Conservation (phyloP, 2,888 invertebrate genomes). For the Neelides folsomi region DNA sequence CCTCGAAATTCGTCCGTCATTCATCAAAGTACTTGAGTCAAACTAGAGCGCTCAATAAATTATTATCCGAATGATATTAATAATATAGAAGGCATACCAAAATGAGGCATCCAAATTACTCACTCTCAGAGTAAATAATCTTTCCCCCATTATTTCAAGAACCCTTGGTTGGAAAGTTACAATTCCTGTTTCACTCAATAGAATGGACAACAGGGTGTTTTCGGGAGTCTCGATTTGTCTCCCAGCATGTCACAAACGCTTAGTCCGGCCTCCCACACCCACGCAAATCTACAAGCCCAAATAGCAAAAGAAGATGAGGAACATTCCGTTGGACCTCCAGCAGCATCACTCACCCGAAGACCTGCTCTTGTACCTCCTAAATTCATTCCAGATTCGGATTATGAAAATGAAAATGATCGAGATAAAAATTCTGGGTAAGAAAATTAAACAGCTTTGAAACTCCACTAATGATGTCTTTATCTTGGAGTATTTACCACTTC, state of each 20-base stretch:
- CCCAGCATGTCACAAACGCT: conserved; percentile 29
- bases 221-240: conserved; percentile 27
- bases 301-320: conserved; percentile 33
- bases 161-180: too few species aligned
- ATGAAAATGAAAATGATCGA: conserved; percentile 31
- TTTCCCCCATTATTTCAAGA: too few species aligned
- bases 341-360: conserved; percentile 37
- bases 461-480: too few species aligned
- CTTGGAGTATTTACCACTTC: too few species aligned
- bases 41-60: too few species aligned
- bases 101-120: too few species aligned
- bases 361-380: conserved; percentile 40
- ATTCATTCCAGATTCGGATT: conserved; percentile 35
- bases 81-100: too few species aligned
- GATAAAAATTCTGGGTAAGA: conserved; percentile 8
- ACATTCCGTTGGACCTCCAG: conserved; percentile 35
- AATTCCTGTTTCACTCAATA: conserved; percentile 1
- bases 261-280: conserved; percentile 20
- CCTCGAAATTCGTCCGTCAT: too few species aligned
- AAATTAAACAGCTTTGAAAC: too few species aligned
- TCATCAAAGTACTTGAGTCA: too few species aligned
- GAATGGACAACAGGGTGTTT: conserved; percentile 23
- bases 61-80: too few species aligned
- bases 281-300: conserved; percentile 6
- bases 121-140: too few species aligned